These are phyloP conservation scores for human (Homo sapiens) DNA, from an alignment of 2,113 vertebrate species.

Conservation along the genomic window DNA sequence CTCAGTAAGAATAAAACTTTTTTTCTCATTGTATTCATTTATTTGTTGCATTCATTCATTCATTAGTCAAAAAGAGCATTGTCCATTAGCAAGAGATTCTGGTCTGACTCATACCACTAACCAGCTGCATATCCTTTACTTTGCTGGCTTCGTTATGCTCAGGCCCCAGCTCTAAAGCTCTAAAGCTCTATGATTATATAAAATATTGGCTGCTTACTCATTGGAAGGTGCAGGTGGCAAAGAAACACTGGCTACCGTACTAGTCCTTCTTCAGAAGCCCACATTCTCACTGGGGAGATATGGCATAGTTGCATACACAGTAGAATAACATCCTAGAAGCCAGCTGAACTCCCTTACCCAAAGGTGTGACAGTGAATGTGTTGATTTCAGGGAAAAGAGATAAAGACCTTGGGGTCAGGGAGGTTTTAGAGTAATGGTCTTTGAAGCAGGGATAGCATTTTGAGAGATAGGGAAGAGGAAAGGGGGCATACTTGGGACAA, in stretches of 20 bases:
- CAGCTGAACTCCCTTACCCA: background rate
- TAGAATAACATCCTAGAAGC: background rate
- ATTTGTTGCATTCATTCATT: background rate
- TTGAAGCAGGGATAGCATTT: background rate
- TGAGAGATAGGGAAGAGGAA: background rate
- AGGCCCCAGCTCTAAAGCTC: background rate
- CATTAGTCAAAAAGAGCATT: background rate
- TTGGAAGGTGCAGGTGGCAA: background rate
- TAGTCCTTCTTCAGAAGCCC: background rate
- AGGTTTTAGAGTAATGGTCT: background rate
- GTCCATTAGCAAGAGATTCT: background rate
- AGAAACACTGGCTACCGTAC: background rate
- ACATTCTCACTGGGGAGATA: background rate
- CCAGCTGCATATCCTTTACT: background rate
- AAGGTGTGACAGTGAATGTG: background rate
- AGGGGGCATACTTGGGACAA: background rate
- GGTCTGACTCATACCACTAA: background rate
- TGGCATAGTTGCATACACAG: background rate
- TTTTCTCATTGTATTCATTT: conserved; percentile 37
- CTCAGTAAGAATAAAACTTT: background rate
- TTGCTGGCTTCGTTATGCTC: background rate
- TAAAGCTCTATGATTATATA: background rate
- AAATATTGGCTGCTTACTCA: background rate
- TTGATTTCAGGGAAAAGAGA: background rate
- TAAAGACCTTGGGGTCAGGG: background rate